Evolutionary conservation across 92 coral and sea anemone species (phyloP).

Genomic region (Desmophyllum pertusum): DNA sequence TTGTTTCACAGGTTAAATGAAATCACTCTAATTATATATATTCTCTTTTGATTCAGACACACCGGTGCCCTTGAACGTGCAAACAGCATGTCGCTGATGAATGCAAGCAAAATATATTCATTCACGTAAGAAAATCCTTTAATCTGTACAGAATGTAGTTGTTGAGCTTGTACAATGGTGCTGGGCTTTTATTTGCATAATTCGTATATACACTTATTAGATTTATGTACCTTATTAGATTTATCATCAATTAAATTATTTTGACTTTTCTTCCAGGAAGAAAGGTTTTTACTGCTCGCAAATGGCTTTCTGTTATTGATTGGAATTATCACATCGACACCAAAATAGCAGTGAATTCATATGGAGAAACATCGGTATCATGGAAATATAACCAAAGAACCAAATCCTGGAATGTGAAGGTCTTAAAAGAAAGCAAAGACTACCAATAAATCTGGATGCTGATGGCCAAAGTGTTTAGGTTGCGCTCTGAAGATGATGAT

Average conservation of each 20-base stretch:
- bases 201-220: too few relatives aligned
- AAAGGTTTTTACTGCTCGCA: slow-evolving; percentile 51
- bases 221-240: slow-evolving; percentile 13
- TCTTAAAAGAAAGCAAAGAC: slow-evolving; percentile 40
- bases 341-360: too few relatives aligned
- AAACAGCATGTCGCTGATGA: slow-evolving; percentile 44
- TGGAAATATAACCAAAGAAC: slow-evolving; percentile 63
- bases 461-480: slow-evolving; percentile 37
- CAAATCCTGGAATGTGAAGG: slow-evolving; percentile 51
- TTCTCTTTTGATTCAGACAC: slow-evolving; percentile 29
- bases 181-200: too few relatives aligned
- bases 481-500: slow-evolving; percentile 42
- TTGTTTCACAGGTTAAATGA: too few relatives aligned
- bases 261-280: slow-evolving; percentile 28
- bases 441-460: slow-evolving; percentile 46
- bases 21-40: not conserved
- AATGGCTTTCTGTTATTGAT: slow-evolving; percentile 50
- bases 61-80: too few relatives aligned
- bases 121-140: slow-evolving; percentile 34
- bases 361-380: slow-evolving; percentile 33
- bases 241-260: not conserved
- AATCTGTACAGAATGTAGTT: too few relatives aligned
- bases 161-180: too few relatives aligned
- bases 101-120: slow-evolving; percentile 41
- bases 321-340: slow-evolving; percentile 57